These are phyloP conservation scores for Carcinoscorpius rotundicauda DNA, from an alignment of 1,140 invertebrate species.

Conservation along the genomic window DNA sequence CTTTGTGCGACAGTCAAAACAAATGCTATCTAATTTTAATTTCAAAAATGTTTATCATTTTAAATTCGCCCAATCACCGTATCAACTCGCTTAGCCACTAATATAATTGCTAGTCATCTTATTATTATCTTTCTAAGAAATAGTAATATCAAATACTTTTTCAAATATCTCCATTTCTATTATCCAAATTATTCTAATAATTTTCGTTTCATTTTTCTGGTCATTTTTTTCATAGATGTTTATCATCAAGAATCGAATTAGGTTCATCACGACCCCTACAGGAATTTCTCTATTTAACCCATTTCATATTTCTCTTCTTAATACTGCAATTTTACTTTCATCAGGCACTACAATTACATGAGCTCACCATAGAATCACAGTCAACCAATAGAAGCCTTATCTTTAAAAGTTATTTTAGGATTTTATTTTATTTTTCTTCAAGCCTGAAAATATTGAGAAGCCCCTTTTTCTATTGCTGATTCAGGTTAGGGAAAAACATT, in stretches of 20 bases:
- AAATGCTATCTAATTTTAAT: too few relatives aligned
- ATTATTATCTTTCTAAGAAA: conserved; percentile 42
- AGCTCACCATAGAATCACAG: conserved; percentile 39
- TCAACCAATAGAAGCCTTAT: conserved; percentile 34
- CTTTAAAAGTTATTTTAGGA: conserved; percentile 42
- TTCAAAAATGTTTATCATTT: too few relatives aligned
- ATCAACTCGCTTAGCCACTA: conserved; percentile 48
- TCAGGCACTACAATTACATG: conserved; percentile 44
- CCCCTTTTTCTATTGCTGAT: conserved; percentile 43
- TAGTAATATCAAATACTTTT: conserved; percentile 23
- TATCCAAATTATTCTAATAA: conserved; percentile 40
- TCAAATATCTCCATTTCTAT: conserved; percentile 33
- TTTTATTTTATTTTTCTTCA: conserved; percentile 39
- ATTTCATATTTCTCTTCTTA: conserved; percentile 46
- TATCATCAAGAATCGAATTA: conserved; percentile 47
- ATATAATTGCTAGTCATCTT: conserved; percentile 54
- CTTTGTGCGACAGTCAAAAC: too few relatives aligned
- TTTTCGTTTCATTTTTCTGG: conserved; percentile 48
- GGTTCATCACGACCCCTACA: conserved; percentile 43
- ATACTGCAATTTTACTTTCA: conserved; percentile 45
- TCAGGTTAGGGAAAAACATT: conserved; percentile 51
- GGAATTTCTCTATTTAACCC: conserved; percentile 46
- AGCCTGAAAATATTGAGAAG: conserved; percentile 33
- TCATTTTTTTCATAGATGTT: conserved; percentile 47
- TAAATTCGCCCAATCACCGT: conserved; percentile 47